These are phyloP conservation scores for Hippocampus comes DNA, from an alignment of 2,113 vertebrate genomes.

Conservation along the genomic window DNA sequence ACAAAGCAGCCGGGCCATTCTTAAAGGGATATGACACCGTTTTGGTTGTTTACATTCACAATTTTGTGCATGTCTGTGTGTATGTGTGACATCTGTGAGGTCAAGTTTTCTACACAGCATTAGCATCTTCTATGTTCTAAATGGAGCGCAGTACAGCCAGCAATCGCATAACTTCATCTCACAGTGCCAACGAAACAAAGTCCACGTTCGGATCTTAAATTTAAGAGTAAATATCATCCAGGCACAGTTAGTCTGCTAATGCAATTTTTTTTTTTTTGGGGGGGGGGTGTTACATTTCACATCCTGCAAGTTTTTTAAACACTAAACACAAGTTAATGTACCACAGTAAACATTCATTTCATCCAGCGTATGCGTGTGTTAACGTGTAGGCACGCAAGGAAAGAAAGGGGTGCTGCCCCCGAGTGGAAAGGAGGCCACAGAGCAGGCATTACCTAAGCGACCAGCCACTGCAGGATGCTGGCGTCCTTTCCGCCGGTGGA, in stretches of 20 bases:
- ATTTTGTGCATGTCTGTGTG: not conserved
- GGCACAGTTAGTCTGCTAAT: constrained; percentile 44
- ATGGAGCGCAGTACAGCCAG: not conserved
- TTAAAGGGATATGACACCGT: not conserved
- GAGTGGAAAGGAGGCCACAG: constrained; percentile 48
- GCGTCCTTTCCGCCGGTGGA: constrained; percentile 88
- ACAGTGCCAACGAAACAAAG: not conserved
- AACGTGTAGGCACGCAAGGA: constrained; percentile 55
- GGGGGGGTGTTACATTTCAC: not conserved
- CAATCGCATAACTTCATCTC: not conserved
- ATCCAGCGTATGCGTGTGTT: constrained; percentile 6
- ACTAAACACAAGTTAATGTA: constrained; percentile 22
- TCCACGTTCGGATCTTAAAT: not conserved
- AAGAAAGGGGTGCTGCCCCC: constrained; percentile 62
- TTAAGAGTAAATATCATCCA: constrained; percentile 10
- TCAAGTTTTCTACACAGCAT: not conserved
- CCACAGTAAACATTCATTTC: constrained; percentile 21
- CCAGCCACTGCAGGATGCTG: constrained; percentile 85
- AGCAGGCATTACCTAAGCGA: constrained; percentile 61
- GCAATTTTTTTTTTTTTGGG: constrained; percentile 10
- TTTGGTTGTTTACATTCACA: constrained; percentile 2
- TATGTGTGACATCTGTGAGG: not conserved
- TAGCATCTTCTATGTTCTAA: not conserved
- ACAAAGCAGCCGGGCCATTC: not conserved
- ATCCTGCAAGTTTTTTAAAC: constrained; percentile 23